Evolutionary conservation across 2,113 vertebrate genomes (phyloP), one percentile per base, ranked within the genome.

Genomic region (Grallaria varia): DNA sequence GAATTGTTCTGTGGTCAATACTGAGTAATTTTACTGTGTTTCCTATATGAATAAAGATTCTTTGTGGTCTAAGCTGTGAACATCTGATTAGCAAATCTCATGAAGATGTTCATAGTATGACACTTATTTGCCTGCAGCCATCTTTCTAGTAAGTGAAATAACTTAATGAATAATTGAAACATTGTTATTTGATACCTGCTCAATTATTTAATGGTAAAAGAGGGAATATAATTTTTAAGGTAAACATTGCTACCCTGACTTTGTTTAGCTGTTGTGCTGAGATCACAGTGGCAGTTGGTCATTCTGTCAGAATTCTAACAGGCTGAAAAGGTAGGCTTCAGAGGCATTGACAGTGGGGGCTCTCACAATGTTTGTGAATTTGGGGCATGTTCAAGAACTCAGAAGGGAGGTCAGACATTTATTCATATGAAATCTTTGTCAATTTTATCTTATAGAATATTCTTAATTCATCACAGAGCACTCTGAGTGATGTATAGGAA

Each of bases 91-190:
- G 73, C 25, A 94, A 97, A 90, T 39, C 58, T 93, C 76, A 87
- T 44, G 35, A 87, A 92, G 78, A n/a, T 81, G 79, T 64, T 96
- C 75, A 50, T 68, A 83, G 64, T 87, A 93, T 95, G 77, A 92
- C 85, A 94, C n/a, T 97, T 96, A 95, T 90, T 97, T 97, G 96
- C 97, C 96, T 95, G 95, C 71, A 96, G 95, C 87, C 80, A 96
- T 97, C 91, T 97, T 96, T 93, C 79, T 59, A 84, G 82, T 95
- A 97, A 98, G 87, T 97, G 92, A 97, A 97, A 96, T 84, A 97
- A 94, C 86, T 79, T 52, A 59, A 97, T 97, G 95, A 97, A 98
- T 97, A 97, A 98, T 98, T 97, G 85, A 98, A 97, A 93, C 33
- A 89, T 93, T 95, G 91, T 80, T 97, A 94, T 96, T 97, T 97